A percentile compares a stretch with the other conserved stretches of the same genome.
Conservation (phyloP, 2,113 vertebrate species). For the Circaetus gallicus region DNA sequence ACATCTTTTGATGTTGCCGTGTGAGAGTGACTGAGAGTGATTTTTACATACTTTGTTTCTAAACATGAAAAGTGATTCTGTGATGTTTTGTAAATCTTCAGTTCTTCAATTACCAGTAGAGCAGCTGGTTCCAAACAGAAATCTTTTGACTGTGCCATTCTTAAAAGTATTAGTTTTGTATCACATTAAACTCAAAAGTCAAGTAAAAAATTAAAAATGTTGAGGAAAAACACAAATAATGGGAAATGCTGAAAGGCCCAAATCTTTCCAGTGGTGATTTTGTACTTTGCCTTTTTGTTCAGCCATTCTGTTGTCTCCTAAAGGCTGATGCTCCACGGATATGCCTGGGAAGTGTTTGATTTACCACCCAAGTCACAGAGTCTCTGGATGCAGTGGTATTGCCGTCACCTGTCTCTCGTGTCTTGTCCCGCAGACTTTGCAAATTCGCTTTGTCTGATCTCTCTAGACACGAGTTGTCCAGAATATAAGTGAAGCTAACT, state of each 20-base stretch:
- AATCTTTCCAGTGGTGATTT: neutral
- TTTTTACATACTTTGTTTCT: neutral
- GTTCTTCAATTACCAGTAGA: neutral
- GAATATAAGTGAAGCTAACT: neutral
- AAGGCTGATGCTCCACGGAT: neutral
- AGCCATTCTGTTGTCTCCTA: neutral
- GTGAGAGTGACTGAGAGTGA: neutral
- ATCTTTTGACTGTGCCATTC: neutral
- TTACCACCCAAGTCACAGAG: accelerated
- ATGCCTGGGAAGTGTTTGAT: neutral
- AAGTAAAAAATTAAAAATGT: neutral
- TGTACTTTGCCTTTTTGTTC: neutral
- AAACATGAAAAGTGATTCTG: neutral
- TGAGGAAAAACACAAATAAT: neutral
- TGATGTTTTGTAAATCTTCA: neutral
- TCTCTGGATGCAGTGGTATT: neutral
- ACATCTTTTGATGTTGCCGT: neutral
- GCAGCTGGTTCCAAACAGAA: neutral
- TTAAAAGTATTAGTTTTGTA: neutral
- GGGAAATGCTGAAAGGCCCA: neutral
- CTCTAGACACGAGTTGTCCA: neutral
- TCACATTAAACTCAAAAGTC: neutral
- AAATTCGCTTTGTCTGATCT: neutral
- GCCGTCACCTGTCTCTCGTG: neutral
- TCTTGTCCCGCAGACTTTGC: neutral